phyloP scores from a whole-genome alignment of 1,140 invertebrate genomes.

The Bombus pascuorum region DNA sequence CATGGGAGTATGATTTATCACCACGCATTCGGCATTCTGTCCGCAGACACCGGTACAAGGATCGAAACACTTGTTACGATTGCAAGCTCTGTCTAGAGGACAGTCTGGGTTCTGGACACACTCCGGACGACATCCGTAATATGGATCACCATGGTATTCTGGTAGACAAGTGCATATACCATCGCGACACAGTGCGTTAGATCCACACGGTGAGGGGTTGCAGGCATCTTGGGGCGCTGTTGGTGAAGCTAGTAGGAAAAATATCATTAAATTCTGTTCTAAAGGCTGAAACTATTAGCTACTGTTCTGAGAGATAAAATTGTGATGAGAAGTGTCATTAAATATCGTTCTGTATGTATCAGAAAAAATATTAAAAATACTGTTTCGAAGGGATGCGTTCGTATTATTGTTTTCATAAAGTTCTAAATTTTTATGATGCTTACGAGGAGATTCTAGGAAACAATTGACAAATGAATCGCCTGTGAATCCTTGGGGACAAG shows the following conservation, averaged over 20 bases:
- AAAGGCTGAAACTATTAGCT: not conserved
- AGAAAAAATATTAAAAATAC: too few species aligned
- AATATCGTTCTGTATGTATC: too few species aligned
- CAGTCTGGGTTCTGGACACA: conserved; percentile 89
- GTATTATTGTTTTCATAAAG: not conserved
- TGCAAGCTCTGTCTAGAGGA: conserved; percentile 86
- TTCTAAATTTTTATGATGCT: conserved; percentile 52
- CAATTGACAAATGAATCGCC: conserved; percentile 89
- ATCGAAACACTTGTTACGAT: conserved; percentile 89
- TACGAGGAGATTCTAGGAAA: conserved; percentile 77
- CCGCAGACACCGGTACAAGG: conserved; percentile 90
- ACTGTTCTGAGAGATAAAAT: too few species aligned
- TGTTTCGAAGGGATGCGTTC: too few species aligned
- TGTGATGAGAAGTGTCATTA: too few species aligned
- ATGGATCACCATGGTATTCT: conserved; percentile 87
- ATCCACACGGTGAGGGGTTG: conserved; percentile 86
- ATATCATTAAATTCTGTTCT: not conserved
- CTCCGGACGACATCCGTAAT: conserved; percentile 86
- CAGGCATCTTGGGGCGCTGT: conserved; percentile 79
- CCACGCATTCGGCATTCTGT: conserved; percentile 86
- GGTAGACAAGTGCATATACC: conserved; percentile 85
- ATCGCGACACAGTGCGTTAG: conserved; percentile 85
- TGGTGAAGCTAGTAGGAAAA: conserved; percentile 29
- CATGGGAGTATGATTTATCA: conserved; percentile 88
- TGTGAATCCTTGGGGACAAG: conserved; percentile 85